These are phyloP conservation scores for Disparrhopalites patrizii DNA, from an alignment of 2,888 invertebrate species.

Conservation along the genomic window DNA sequence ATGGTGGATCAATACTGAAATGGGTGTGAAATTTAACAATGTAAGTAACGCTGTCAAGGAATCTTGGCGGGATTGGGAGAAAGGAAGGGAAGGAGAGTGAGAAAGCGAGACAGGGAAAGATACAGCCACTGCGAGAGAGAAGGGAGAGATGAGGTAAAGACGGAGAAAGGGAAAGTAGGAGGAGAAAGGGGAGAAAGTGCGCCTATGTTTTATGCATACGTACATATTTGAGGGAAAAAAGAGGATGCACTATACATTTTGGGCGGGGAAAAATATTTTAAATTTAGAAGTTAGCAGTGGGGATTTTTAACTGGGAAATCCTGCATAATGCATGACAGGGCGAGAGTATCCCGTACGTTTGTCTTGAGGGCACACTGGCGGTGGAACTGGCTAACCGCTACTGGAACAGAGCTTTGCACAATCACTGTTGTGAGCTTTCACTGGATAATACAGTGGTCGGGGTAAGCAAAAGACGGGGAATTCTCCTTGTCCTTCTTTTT, in stretches of 20 bases:
- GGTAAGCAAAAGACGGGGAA: background rate
- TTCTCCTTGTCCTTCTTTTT: background rate
- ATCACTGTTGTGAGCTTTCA: background rate
- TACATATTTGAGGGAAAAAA: constrained; percentile 7
- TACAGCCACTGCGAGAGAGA: no score
- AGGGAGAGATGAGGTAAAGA: no score
- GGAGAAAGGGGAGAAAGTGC: background rate
- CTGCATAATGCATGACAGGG: constrained; percentile 23
- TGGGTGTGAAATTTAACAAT: background rate
- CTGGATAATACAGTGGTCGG: no score
- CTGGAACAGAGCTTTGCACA: constrained; percentile 2
- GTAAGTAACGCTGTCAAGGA: background rate
- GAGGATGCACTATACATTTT: no score
- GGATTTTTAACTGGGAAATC: constrained; percentile 7
- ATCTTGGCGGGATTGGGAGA: no score
- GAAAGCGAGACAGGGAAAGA: constrained; percentile 5
- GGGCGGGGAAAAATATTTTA: no score
- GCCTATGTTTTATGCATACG: constrained; percentile 10
- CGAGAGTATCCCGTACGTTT: constrained; percentile 5
- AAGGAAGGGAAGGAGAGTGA: background rate
- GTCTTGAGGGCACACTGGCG: constrained; percentile 4
- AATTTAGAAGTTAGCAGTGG: constrained; percentile 19
- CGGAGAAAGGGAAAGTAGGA: background rate
- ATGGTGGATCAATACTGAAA: background rate
- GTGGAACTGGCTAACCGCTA: constrained; percentile 1